Evolutionary conservation across 2,888 invertebrate species (phyloP).

Genomic region (Drosophila gaucha): DNA sequence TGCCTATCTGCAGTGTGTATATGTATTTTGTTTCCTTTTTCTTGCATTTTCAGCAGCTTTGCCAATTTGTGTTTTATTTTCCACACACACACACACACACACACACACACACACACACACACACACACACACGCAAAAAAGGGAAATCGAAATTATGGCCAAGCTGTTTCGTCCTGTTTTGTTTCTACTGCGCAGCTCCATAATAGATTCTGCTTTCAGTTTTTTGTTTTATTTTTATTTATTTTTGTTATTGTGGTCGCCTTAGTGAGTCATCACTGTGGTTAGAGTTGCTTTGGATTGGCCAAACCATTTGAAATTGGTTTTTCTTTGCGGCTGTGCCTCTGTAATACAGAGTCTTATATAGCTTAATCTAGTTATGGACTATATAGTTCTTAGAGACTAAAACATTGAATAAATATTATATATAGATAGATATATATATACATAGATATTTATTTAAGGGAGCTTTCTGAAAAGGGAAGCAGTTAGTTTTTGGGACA

Average conservation of each 20-base stretch:
- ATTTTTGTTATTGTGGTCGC: conserved; percentile 44
- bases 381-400: no score
- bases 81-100: not conserved
- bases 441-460: no score
- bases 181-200: conserved; percentile 57
- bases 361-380: not conserved
- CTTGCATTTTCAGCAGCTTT: conserved; percentile 9
- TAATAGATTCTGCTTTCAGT: conserved; percentile 27
- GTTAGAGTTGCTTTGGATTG: conserved; percentile 13
- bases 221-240: conserved; percentile 16
- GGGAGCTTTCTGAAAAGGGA: no score
- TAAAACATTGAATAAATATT: no score
- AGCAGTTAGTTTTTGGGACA: no score
- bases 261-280: conserved; percentile 65
- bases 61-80: conserved; percentile 35
- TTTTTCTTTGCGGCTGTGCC: conserved; percentile 9
- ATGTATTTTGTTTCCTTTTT: not conserved
- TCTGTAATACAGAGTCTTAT: no score
- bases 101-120: no score
- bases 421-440: no score
- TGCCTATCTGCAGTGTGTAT: not conserved
- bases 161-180: conserved; percentile 38
- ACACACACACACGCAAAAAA: conserved; percentile 1
- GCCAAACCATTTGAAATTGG: conserved; percentile 30
- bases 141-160: conserved; percentile 43